These are phyloP conservation scores for Camponotus floridanus DNA, from an alignment of 1,140 invertebrate genomes.

Conservation along the genomic window DNA sequence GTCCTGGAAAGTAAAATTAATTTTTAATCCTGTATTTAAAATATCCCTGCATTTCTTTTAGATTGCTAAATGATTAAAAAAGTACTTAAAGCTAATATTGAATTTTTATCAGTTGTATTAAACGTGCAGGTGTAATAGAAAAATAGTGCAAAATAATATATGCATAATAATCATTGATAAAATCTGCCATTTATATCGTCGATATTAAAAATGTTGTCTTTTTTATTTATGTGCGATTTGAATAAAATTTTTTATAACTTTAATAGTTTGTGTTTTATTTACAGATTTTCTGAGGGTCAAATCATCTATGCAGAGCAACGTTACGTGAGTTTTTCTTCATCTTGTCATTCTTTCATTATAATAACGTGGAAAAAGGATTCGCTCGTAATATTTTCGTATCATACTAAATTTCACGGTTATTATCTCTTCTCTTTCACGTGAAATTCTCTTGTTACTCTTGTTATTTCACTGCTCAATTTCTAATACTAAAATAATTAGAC, in stretches of 20 bases:
- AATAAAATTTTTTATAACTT: neutral
- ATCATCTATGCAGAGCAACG: neutral
- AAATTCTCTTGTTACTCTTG: neutral
- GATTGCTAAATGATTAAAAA: neutral
- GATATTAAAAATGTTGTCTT: neutral
- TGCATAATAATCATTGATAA: neutral
- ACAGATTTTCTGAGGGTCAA: neutral
- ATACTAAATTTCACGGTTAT: neutral
- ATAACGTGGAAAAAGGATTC: neutral
- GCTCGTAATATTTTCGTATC: neutral
- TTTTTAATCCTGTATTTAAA: neutral
- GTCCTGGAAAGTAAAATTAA: neutral
- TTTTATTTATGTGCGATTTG: neutral
- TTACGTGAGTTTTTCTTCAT: neutral
- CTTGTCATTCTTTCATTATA: neutral
- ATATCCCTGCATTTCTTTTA: neutral
- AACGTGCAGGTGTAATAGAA: neutral
- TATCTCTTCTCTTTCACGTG: neutral
- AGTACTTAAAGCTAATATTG: conserved; percentile 4
- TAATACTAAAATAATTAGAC: conserved; percentile 12
- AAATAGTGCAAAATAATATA: neutral
- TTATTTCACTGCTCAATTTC: neutral
- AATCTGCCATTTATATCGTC: neutral
- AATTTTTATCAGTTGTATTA: neutral
- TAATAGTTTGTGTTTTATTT: neutral